phyloP scores from a whole-genome alignment of 2,797 vertebrate species.

The Tokudaia muenninki region DNA sequence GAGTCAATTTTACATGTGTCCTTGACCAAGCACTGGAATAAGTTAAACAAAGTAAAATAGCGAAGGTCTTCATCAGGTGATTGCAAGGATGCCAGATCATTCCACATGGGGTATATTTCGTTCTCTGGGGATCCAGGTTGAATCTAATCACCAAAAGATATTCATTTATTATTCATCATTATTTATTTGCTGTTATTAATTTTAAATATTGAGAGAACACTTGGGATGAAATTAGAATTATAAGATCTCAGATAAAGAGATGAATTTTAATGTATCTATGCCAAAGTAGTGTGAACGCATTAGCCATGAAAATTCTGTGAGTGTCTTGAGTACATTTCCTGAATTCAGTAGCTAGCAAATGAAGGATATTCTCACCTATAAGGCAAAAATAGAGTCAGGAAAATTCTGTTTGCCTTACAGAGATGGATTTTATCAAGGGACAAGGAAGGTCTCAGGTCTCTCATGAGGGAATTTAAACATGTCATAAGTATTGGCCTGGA shows the following conservation, averaged over 20 bases:
- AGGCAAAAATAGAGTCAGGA: not conserved
- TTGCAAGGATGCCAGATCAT: conserved; percentile 83
- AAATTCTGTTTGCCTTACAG: not conserved
- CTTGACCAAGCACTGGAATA: not conserved
- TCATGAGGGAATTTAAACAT: not conserved
- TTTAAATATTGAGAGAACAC: not conserved
- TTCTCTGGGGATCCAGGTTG: conserved; percentile 83
- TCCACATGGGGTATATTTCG: conserved; percentile 85
- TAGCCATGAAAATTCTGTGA: not conserved
- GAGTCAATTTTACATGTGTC: not conserved
- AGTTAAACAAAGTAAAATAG: conserved; percentile 85
- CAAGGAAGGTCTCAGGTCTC: not conserved
- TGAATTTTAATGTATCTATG: not conserved
- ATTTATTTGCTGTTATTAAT: not conserved
- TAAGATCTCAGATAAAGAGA: not conserved
- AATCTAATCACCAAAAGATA: conserved; percentile 80
- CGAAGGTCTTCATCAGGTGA: conserved; percentile 85
- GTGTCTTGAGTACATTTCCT: not conserved
- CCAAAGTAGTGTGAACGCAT: not conserved
- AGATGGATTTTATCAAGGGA: not conserved
- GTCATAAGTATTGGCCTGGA: not conserved
- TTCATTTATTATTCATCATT: not conserved
- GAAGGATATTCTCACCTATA: not conserved
- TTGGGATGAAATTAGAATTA: not conserved
- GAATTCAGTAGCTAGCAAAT: not conserved